Evolutionary conservation across 1,140 invertebrate genomes (phyloP).

Genomic region (Trichoplusia ni): DNA sequence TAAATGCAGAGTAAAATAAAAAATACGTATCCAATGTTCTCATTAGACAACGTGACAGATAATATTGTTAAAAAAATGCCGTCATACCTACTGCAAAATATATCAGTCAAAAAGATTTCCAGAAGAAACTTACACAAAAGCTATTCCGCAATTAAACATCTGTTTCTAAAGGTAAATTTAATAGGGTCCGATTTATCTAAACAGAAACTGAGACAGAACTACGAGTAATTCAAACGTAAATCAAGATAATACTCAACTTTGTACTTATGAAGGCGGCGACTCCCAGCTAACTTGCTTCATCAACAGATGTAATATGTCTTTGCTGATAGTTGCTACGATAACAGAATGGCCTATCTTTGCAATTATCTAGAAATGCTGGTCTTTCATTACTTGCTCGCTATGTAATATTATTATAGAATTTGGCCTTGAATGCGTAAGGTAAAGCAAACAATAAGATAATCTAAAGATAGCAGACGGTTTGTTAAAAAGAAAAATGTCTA

Average conservation of each 20-base stretch:
- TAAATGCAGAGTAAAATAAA: too few species aligned
- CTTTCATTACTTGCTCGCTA: constrained; percentile 30
- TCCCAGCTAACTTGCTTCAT: constrained; percentile 15
- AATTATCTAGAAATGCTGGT: constrained; percentile 36
- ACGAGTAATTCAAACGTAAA: constrained; percentile 1
- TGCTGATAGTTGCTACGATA: constrained; percentile 35
- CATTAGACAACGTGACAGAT: too few species aligned
- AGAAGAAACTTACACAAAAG: too few species aligned
- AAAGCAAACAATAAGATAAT: constrained; percentile 10
- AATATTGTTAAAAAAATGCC: too few species aligned
- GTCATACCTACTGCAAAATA: too few species aligned
- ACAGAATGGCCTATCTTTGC: constrained; percentile 34
- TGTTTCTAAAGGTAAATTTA: too few species aligned
- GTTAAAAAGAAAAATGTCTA: too few species aligned
- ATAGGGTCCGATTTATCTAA: too few species aligned
- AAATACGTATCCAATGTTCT: too few species aligned
- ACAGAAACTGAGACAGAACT: neutral
- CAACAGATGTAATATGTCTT: constrained; percentile 33
- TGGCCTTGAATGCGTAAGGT: neutral
- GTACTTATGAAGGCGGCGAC: constrained; percentile 26
- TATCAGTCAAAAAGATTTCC: too few species aligned
- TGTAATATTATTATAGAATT: constrained; percentile 27
- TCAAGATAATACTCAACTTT: constrained; percentile 31
- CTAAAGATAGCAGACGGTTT: neutral
- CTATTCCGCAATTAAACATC: too few species aligned